Conservation (phyloP, 2,113 vertebrate genomes). For the Colius striatus region DNA sequence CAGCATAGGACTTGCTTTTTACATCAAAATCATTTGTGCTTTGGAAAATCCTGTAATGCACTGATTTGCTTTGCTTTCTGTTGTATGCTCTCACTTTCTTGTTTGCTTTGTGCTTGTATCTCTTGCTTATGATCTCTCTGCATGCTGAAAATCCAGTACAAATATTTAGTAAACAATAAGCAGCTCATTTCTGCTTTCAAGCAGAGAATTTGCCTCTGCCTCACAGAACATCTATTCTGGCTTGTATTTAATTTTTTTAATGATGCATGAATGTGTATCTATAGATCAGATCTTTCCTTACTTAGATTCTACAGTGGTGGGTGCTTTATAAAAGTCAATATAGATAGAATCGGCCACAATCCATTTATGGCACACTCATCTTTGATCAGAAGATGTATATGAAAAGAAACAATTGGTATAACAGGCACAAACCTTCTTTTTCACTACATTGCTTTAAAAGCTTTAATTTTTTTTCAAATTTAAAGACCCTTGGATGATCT, state of each 20-base stretch:
- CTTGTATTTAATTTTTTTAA: conserved; percentile 22
- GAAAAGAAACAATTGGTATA: background rate
- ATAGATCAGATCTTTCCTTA: conserved; percentile 6
- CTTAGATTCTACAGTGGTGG: background rate
- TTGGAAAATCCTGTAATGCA: conserved; percentile 54
- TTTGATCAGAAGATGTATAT: background rate
- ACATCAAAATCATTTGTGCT: conserved; percentile 47
- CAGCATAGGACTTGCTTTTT: conserved; percentile 43
- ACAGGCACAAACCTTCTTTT: background rate
- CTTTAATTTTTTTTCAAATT: background rate
- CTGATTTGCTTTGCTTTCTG: conserved; percentile 56
- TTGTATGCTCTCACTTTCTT: conserved; percentile 33
- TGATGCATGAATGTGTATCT: conserved; percentile 30
- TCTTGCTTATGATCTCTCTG: conserved; percentile 51
- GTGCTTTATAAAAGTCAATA: conserved; percentile 2
- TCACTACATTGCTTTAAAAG: background rate
- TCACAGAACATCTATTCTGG: conserved; percentile 5
- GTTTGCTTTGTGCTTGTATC: conserved; percentile 55
- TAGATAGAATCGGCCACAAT: background rate
- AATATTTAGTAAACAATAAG: conserved; percentile 62
- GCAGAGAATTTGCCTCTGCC: conserved; percentile 35
- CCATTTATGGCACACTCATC: background rate
- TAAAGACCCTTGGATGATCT: background rate
- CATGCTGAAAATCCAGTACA: conserved; percentile 47
- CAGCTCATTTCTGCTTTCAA: conserved; percentile 44